Percentiles rank a stretch among this genome's conserved stretches.
phyloP scores from a whole-genome alignment of 2,888 invertebrate genomes.

The Agrilus mali region DNA sequence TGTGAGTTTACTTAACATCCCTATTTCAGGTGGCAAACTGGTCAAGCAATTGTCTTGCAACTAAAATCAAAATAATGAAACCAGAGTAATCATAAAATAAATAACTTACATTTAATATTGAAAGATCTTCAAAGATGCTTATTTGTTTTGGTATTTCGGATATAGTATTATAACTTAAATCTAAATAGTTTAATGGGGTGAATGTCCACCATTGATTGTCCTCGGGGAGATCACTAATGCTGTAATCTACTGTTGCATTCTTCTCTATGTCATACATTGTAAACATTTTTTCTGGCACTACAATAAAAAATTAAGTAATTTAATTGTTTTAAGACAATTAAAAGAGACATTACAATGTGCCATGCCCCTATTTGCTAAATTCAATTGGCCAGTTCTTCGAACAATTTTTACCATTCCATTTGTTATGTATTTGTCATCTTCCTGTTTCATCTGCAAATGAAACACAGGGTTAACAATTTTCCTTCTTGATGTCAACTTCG shows the following conservation, averaged over 20 bases:
- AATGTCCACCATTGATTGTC: constrained; percentile 75
- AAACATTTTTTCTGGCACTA: constrained; percentile 65
- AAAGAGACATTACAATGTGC: constrained; percentile 45
- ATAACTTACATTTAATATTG: constrained; percentile 53
- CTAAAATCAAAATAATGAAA: constrained; percentile 34
- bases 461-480: constrained; percentile 45
- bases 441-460: constrained; percentile 58
- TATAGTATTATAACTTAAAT: constrained; percentile 63
- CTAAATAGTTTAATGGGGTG: constrained; percentile 61
- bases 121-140: constrained; percentile 51
- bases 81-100: neutral
- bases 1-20: constrained; percentile 51
- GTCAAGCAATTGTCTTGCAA: constrained; percentile 73
- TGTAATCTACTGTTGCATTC: constrained; percentile 44
- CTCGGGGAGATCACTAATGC: constrained; percentile 43
- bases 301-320: constrained; percentile 10
- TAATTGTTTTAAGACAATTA: neutral
- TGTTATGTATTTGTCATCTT: constrained; percentile 56
- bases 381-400: constrained; percentile 66
- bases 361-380: constrained; percentile 63
- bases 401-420: constrained; percentile 64
- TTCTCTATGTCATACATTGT: constrained; percentile 56
- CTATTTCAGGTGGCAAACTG: constrained; percentile 60
- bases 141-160: constrained; percentile 50
- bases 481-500: constrained; percentile 27